Percentiles rank a stretch among this genome's conserved stretches.
Conservation (phyloP, 1,140 invertebrate genomes). For the Zaprionus kolodkinae region DNA sequence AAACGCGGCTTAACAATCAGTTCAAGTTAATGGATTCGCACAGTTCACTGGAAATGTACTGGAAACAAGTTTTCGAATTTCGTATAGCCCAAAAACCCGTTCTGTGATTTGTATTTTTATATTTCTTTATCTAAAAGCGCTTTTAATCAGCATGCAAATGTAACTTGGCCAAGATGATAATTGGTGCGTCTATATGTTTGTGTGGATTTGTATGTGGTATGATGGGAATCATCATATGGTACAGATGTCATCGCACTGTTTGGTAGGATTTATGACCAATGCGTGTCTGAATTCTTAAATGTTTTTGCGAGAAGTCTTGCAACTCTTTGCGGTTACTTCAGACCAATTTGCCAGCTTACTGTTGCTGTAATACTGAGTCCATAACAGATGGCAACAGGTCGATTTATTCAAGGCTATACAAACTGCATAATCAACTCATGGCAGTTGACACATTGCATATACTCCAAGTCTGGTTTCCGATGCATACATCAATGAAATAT, state of each 20-base stretch:
- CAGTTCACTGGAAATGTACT: constrained; percentile 57
- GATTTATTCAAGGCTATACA: constrained; percentile 30
- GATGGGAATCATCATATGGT: not conserved
- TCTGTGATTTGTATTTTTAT: constrained; percentile 36
- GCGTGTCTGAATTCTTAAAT: constrained; percentile 54
- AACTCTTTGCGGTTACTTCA: constrained; percentile 15
- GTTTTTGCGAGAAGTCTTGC: not conserved
- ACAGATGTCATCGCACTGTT: constrained; percentile 10
- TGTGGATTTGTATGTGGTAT: not conserved
- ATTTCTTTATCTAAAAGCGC: constrained; percentile 48
- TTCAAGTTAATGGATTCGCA: constrained; percentile 31
- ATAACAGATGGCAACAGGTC: constrained; percentile 4
- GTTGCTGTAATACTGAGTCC: not conserved
- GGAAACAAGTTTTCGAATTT: constrained; percentile 63
- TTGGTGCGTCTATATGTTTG: constrained; percentile 29
- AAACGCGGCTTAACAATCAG: constrained; percentile 16
- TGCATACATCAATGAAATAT: constrained; percentile 32
- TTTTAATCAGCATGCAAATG: constrained; percentile 61
- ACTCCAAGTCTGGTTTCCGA: constrained; percentile 43
- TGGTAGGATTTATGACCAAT: constrained; percentile 45
- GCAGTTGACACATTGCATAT: constrained; percentile 51
- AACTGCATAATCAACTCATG: constrained; percentile 40
- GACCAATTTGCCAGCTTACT: constrained; percentile 11
- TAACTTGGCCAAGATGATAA: constrained; percentile 63
- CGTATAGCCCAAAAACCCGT: constrained; percentile 59